phyloP scores from a whole-genome alignment of 2,797 vertebrate genomes.

The Darevskia mixta region DNA sequence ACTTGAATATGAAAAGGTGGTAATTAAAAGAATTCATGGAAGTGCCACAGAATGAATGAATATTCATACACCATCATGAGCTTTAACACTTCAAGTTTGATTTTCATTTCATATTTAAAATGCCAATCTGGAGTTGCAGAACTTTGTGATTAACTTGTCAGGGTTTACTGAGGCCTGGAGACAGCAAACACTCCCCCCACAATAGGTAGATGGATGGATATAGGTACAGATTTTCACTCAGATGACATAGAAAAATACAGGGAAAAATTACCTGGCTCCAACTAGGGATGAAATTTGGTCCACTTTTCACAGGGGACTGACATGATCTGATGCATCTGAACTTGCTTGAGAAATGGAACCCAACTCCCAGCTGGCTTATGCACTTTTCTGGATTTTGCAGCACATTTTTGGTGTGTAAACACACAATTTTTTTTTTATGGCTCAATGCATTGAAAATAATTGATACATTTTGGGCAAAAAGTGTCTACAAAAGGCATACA shows the following conservation, averaged over 20 bases:
- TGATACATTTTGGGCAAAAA: too few relatives aligned
- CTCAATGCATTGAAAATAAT: too few relatives aligned
- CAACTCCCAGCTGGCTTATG: too few relatives aligned
- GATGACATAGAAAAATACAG: neutral
- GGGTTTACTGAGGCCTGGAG: neutral
- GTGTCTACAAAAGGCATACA: too few relatives aligned
- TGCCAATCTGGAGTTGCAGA: slow-evolving; percentile 6
- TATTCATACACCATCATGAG: neutral
- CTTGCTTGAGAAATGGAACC: too few relatives aligned
- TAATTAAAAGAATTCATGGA: slow-evolving; percentile 32
- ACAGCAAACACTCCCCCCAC: neutral
- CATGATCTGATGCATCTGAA: too few relatives aligned
- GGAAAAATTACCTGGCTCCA: too few relatives aligned
- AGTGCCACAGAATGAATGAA: slow-evolving; percentile 9
- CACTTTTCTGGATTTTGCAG: too few relatives aligned
- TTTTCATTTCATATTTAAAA: slow-evolving; percentile 16
- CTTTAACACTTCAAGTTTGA: slow-evolving; percentile 24
- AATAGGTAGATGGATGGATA: neutral
- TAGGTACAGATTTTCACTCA: neutral
- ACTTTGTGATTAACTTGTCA: slow-evolving; percentile 4
- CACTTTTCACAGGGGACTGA: too few relatives aligned
- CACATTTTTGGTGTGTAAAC: too few relatives aligned
- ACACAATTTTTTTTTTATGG: too few relatives aligned
- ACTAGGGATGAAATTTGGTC: too few relatives aligned
- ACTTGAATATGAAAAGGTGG: neutral